Percentiles rank a stretch among this genome's conserved stretches.
phyloP scores from a whole-genome alignment of 2,113 vertebrate genomes.

The Condylura cristata region DNA sequence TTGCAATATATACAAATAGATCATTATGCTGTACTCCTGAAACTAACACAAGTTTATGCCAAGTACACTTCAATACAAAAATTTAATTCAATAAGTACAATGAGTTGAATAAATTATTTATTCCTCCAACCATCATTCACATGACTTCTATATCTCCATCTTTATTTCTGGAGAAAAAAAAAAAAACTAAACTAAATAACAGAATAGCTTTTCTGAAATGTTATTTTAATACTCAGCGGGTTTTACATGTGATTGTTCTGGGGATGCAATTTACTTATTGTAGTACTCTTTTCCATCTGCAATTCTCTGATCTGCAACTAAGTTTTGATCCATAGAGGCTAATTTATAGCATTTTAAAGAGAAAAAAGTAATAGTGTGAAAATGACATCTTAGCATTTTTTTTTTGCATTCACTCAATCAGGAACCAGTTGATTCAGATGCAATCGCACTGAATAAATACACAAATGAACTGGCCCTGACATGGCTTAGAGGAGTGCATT shows the following conservation, averaged over 20 bases:
- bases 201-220: background rate
- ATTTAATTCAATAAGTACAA: background rate
- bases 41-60: background rate
- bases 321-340: slow-evolving; percentile 53
- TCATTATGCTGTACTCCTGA: background rate
- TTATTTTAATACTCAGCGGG: background rate
- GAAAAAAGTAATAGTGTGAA: slow-evolving; percentile 53
- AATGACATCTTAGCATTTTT: slow-evolving; percentile 37
- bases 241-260: background rate
- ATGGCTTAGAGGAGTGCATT: slow-evolving; percentile 61
- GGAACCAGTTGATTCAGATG: slow-evolving; percentile 67
- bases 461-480: slow-evolving; percentile 66
- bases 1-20: background rate
- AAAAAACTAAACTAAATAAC: background rate
- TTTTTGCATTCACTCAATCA: slow-evolving; percentile 54
- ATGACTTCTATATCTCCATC: background rate
- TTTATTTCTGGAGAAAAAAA: background rate
- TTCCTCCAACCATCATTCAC: background rate
- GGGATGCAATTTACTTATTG: background rate
- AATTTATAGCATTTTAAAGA: slow-evolving; percentile 59
- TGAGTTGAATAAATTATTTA: background rate
- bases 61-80: background rate
- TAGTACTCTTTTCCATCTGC: background rate
- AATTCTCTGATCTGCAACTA: slow-evolving; percentile 34
- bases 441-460: slow-evolving; percentile 74